Base-by-base conservation (phyloP, 53 echinoderm and acorn worm species). In the Stichopus horrens region DNA sequence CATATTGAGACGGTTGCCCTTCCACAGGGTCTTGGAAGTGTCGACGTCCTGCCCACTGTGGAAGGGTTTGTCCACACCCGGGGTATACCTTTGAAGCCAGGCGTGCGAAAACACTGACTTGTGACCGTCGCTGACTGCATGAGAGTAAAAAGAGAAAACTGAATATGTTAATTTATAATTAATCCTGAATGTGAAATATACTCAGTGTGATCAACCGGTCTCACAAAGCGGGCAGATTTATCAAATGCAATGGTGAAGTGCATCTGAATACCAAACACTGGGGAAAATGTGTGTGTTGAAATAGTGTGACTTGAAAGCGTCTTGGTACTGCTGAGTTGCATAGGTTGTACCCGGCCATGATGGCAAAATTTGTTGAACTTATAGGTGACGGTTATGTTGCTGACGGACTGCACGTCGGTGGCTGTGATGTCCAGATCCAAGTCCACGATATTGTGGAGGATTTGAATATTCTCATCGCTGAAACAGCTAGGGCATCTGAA, bases 401-500 rank as follows among this genome's bases (percentile, higher is more conserved):
- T 74, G 20, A 71, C 56, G 60, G 60, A 82, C 18, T 76, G 52
- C 5, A 91, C 23, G 22, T 76, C 53, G 20, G 83, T 58, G 14
- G 94, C 91, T 68, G 21, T 88, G 53, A 94, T 96, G 75, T 91
- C 86, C n/a, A 86, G 71, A 13, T 90, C 73, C 10, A 96, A 37
- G 14, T 82, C 76, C 54, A 74, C 77, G 21, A 93, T 88, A 20
- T 94, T 92, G 23, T 94, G 78, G 76, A 92, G 75, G 74, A 87
- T 90, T 74, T 96, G 94, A 73, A 65, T 19, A 9, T 86, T 91
- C 9, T 86, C 21, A 4, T 59, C 58, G 21, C 91, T 78, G 59
- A 88, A 92, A 74, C 96, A 96, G 53, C 77, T 78, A 9, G 87
- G 53, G 79, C 96, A 96, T 23, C 96, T 96, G 79, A 9, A 7